A percentile compares a stretch with the other conserved stretches of the same genome.
These are phyloP conservation scores for Phanerotoma sp. DNA, from an alignment of 2,888 invertebrate genomes.

Conservation along the genomic window DNA sequence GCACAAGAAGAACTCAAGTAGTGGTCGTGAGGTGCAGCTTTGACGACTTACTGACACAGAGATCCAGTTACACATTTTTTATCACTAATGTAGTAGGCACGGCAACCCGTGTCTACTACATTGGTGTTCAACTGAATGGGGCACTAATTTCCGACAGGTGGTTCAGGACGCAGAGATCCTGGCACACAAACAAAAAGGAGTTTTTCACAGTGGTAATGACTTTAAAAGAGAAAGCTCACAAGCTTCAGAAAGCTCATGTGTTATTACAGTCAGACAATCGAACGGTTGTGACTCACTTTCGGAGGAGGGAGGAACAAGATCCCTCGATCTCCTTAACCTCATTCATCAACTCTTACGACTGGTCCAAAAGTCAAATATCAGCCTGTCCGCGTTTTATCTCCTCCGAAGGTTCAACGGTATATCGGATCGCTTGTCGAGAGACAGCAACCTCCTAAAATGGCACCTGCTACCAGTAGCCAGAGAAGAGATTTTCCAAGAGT, in stretches of 20 bases:
- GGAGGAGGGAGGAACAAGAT: constrained; percentile 27
- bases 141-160: constrained; percentile 16
- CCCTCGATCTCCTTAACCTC: constrained; percentile 13
- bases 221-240: constrained; percentile 5
- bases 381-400: constrained; percentile 34
- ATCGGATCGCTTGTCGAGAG: constrained; percentile 37
- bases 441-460: constrained; percentile 3
- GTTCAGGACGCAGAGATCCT: constrained; percentile 6
- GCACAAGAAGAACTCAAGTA: background rate
- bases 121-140: constrained; percentile 22
- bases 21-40: background rate
- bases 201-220: constrained; percentile 25
- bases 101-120: no score
- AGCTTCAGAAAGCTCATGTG: constrained; percentile 17
- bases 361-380: constrained; percentile 26
- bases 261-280: constrained; percentile 29
- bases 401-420: constrained; percentile 42
- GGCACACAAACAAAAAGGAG: constrained; percentile 29
- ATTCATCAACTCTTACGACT: constrained; percentile 16
- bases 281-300: background rate
- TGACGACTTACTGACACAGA: background rate
- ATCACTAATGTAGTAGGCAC: constrained; percentile 26
- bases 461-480: constrained; percentile 8
- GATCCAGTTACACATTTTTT: background rate
- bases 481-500: constrained; percentile 4